Percentiles rank a stretch among this genome's conserved stretches.
Conservation (phyloP, 2,888 invertebrate genomes). For the Rhimphoctona megacephalus region DNA sequence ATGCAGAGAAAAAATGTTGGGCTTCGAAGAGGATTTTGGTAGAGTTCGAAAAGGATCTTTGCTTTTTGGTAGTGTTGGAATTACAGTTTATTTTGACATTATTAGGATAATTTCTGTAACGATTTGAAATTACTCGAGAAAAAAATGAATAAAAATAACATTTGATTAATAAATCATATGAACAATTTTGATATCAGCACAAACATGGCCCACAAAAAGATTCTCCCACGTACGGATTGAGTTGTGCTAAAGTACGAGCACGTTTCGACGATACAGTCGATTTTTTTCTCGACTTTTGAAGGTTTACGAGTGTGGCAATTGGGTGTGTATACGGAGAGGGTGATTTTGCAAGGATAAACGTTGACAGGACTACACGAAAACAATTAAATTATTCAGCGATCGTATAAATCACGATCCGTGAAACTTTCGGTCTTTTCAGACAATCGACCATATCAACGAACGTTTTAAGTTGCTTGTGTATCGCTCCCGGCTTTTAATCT, state of each 20-base stretch:
- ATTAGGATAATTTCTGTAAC: no score
- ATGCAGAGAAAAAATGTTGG: no score
- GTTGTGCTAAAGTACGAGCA: not conserved
- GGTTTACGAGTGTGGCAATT: constrained; percentile 19
- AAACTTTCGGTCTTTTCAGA: constrained; percentile 59
- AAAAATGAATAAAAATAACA: no score
- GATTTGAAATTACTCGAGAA: no score
- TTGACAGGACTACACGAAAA: constrained; percentile 62
- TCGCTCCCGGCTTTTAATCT: constrained; percentile 52
- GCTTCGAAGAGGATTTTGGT: no score
- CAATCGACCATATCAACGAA: constrained; percentile 59
- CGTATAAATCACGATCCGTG: constrained; percentile 62
- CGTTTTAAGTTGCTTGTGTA: constrained; percentile 48
- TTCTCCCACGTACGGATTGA: not conserved
- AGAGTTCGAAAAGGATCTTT: no score
- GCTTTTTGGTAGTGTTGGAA: no score
- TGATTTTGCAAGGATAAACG: constrained; percentile 51
- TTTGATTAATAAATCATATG: not conserved
- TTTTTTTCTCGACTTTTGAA: constrained; percentile 11
- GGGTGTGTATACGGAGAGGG: not conserved
- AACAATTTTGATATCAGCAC: not conserved
- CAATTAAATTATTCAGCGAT: constrained; percentile 64
- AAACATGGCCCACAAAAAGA: not conserved
- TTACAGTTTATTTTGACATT: no score
- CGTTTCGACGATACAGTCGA: not conserved